Evolutionary conservation across 1,140 invertebrate species (phyloP).

Genomic region (Ericerus pela): DNA sequence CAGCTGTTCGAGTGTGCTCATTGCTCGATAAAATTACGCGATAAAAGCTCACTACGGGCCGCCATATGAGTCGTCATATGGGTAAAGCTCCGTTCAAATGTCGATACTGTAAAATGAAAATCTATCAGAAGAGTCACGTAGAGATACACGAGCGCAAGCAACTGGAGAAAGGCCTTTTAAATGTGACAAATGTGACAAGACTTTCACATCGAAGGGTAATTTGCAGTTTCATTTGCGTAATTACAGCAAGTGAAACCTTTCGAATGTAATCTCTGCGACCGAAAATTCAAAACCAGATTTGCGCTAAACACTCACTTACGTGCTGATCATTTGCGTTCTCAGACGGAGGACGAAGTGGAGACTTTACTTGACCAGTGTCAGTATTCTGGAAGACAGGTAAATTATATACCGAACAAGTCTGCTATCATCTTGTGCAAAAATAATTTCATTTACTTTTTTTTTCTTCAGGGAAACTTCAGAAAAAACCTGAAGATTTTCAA

Average conservation of each 20-base stretch:
- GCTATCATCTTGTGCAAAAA: too few relatives aligned
- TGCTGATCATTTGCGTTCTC: conserved; percentile 41
- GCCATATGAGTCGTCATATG: conserved; percentile 35
- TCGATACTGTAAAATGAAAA: background rate
- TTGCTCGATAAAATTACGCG: conserved; percentile 36
- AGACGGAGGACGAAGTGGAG: too few relatives aligned
- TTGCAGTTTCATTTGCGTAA: conserved; percentile 46
- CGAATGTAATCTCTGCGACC: conserved; percentile 54
- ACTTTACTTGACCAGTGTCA: too few relatives aligned
- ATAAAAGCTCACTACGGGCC: conserved; percentile 47
- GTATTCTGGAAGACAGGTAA: too few relatives aligned
- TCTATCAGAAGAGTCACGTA: background rate
- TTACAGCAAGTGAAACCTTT: conserved; percentile 55
- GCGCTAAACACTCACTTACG: conserved; percentile 31
- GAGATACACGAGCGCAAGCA: conserved; percentile 33
- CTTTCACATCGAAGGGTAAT: conserved; percentile 44
- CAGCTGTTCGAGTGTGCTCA: conserved; percentile 52
- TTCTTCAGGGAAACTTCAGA: too few relatives aligned
- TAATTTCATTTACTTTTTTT: too few relatives aligned
- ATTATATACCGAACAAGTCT: too few relatives aligned
- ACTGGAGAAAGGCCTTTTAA: conserved; percentile 32
- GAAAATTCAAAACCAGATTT: conserved; percentile 50
- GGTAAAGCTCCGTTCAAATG: conserved; percentile 1
- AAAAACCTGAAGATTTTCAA: too few relatives aligned
- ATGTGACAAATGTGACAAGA: conserved; percentile 38